Conservation (phyloP, 2,888 invertebrate genomes). For the Platycheirus rosarum region DNA sequence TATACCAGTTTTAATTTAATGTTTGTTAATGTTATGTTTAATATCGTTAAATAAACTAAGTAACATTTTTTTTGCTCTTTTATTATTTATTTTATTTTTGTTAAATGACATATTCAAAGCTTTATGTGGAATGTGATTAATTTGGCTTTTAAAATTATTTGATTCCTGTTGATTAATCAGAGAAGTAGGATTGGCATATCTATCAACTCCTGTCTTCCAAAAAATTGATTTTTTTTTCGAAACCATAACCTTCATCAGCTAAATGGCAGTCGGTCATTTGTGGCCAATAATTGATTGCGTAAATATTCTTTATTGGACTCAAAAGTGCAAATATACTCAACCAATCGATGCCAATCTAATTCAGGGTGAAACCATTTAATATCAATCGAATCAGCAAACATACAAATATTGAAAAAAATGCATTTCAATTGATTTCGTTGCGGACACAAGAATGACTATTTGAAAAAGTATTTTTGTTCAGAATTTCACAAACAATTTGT, state of each 20-base stretch:
- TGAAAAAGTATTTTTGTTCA: neutral
- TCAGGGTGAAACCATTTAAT: constrained; percentile 69
- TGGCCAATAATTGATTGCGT: constrained; percentile 5
- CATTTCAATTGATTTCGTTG: constrained; percentile 50
- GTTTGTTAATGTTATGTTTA: too few species aligned
- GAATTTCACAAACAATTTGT: constrained; percentile 38
- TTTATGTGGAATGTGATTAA: too few species aligned
- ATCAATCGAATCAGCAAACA: constrained; percentile 30
- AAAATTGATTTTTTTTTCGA: too few species aligned
- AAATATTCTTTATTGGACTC: neutral
- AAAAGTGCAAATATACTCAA: constrained; percentile 19
- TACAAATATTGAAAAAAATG: constrained; percentile 12
- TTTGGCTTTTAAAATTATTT: too few species aligned
- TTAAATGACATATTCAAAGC: too few species aligned
- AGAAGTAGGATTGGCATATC: too few species aligned
- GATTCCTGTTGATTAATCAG: too few species aligned
- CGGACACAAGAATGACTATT: constrained; percentile 20
- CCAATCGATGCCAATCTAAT: constrained; percentile 56
- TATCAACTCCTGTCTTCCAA: too few species aligned
- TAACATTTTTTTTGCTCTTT: too few species aligned
- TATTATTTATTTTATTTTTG: too few species aligned
- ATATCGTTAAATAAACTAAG: too few species aligned
- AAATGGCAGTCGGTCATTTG: neutral
- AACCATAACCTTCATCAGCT: constrained; percentile 26
- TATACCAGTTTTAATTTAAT: too few species aligned